These are phyloP conservation scores for Myotis daubentonii DNA, from an alignment of 2,797 vertebrate species.

Conservation along the genomic window DNA sequence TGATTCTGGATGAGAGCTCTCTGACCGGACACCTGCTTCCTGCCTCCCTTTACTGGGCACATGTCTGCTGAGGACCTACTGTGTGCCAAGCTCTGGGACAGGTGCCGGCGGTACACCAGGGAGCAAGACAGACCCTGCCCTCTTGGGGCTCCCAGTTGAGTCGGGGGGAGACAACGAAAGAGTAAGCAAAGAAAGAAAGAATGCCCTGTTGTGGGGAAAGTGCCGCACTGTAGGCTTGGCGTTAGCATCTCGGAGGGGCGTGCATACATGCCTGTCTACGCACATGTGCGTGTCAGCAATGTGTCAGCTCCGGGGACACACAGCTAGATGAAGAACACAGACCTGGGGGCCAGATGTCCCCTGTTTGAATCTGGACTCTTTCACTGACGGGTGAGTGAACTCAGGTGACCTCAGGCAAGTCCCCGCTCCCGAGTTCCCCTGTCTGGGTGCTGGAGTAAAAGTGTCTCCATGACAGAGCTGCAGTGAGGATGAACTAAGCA, in stretches of 20 bases:
- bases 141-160: background rate
- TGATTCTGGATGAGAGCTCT: background rate
- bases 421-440: background rate
- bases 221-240: rapidly evolving
- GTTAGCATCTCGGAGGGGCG: rapidly evolving
- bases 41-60: background rate
- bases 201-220: rapidly evolving
- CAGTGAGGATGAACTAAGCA: background rate
- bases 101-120: background rate
- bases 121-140: background rate
- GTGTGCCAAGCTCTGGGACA: background rate
- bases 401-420: background rate
- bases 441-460: background rate
- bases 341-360: background rate
- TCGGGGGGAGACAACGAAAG: rapidly evolving
- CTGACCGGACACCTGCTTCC: background rate
- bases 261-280: rapidly evolving
- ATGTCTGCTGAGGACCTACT: background rate
- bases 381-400: background rate
- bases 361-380: background rate
- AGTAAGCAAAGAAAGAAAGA: background rate
- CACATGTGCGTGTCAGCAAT: background rate
- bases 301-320: background rate
- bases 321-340: background rate
- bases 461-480: background rate